These are phyloP conservation scores for Oxycera nigricornis DNA, from an alignment of 2,888 invertebrate genomes.

Conservation along the genomic window DNA sequence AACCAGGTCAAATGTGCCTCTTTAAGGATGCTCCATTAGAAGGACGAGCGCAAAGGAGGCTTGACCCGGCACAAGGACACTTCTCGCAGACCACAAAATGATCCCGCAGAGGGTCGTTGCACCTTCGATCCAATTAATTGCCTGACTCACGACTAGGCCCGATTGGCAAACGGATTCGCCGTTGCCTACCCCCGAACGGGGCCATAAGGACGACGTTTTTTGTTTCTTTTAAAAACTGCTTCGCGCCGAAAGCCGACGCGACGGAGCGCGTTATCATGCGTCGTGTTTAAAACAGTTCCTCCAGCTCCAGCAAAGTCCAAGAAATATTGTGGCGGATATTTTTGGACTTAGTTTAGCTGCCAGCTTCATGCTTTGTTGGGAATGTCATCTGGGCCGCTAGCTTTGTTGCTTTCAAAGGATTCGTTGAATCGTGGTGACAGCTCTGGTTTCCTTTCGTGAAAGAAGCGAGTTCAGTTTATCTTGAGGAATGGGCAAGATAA, in stretches of 20 bases:
- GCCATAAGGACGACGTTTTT: background rate
- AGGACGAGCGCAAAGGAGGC: background rate
- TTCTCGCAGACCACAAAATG: background rate
- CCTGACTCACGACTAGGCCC: conserved; percentile 8
- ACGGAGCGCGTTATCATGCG: background rate
- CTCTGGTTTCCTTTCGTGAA: no score
- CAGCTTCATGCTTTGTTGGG: no score
- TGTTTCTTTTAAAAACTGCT: background rate
- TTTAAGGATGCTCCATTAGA: background rate
- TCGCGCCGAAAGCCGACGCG: background rate
- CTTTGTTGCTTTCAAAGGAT: no score
- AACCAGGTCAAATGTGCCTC: conserved; percentile 12
- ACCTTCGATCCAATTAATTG: conserved; percentile 38
- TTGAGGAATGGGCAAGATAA: no score
- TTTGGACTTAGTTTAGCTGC: no score
- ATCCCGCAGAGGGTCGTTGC: conserved; percentile 34
- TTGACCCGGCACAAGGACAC: conserved; percentile 16
- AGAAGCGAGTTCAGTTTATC: no score
- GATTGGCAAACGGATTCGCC: no score
- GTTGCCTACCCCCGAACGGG: no score
- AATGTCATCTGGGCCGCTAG: no score
- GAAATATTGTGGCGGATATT: no score
- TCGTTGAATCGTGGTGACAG: no score
- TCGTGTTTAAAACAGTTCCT: conserved; percentile 17
- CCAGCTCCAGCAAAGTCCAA: background rate